Evolutionary conservation across 35 echinoderm and acorn worm genomes (phyloP).

Genomic region (Lytechinus variegatus): DNA sequence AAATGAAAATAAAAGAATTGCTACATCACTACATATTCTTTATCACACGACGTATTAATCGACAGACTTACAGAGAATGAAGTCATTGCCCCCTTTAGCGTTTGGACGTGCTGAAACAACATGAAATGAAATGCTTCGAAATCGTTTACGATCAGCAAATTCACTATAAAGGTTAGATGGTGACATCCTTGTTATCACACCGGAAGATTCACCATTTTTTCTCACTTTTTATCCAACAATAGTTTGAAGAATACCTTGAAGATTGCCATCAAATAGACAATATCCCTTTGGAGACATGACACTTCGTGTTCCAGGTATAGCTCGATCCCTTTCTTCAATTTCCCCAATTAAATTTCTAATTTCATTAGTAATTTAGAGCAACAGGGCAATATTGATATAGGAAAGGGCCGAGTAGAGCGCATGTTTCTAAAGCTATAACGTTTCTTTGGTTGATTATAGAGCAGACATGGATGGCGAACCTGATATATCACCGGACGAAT

Average conservation of each 20-base stretch:
- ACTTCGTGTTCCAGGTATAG: not conserved
- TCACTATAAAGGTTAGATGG: too few species aligned
- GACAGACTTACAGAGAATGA: too few species aligned
- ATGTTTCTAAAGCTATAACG: not conserved
- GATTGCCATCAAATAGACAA: not conserved
- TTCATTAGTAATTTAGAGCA: not conserved
- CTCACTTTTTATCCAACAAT: not conserved
- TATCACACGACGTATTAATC: too few species aligned
- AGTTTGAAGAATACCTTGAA: not conserved
- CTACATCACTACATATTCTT: too few species aligned
- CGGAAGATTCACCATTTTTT: too few species aligned
- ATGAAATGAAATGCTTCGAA: too few species aligned
- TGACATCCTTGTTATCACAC: too few species aligned
- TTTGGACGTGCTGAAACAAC: too few species aligned
- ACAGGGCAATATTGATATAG: not conserved
- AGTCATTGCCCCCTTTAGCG: too few species aligned
- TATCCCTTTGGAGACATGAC: not conserved
- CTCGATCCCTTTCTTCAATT: not conserved
- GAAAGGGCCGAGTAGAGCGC: not conserved
- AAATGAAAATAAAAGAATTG: too few species aligned
- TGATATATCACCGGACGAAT: not conserved
- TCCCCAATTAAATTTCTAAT: not conserved
- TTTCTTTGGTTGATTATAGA: not conserved
- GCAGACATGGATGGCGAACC: not conserved
- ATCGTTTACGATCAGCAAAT: too few species aligned